phyloP scores from a whole-genome alignment of 2,113 vertebrate species.

The Corythaeola cristata region DNA sequence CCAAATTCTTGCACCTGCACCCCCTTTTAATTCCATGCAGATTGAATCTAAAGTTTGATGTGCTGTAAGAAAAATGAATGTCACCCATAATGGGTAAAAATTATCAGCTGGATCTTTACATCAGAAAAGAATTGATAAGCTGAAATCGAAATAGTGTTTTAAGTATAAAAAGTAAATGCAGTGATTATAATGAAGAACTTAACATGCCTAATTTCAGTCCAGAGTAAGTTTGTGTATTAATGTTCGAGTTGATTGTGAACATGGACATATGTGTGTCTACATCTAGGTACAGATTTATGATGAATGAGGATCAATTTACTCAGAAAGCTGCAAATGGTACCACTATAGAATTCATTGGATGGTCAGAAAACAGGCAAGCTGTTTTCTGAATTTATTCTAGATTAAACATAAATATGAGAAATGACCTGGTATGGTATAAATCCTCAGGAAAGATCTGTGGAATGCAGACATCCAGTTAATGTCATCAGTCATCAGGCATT shows the following conservation, averaged over 20 bases:
- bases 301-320: background rate
- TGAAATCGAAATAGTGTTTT: background rate
- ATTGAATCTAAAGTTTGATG: background rate
- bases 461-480: constrained; percentile 17
- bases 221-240: background rate
- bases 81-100: background rate
- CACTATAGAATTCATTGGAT: background rate
- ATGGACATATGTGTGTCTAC: background rate
- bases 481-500: background rate
- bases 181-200: background rate
- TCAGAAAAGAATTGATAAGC: background rate
- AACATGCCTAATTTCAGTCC: background rate
- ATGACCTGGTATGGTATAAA: background rate
- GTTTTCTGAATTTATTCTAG: background rate
- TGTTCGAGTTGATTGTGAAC: background rate
- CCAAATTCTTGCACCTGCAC: background rate
- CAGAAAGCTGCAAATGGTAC: background rate
- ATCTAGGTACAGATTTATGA: background rate
- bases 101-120: background rate
- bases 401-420: constrained; percentile 2
- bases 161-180: background rate
- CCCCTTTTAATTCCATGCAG: background rate
- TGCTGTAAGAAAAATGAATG: background rate
- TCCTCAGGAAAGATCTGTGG: background rate
- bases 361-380: background rate